Evolutionary conservation across 2,888 invertebrate species (phyloP), one percentile per base, ranked within the genome.

Genomic region (Brenthis ino): DNA sequence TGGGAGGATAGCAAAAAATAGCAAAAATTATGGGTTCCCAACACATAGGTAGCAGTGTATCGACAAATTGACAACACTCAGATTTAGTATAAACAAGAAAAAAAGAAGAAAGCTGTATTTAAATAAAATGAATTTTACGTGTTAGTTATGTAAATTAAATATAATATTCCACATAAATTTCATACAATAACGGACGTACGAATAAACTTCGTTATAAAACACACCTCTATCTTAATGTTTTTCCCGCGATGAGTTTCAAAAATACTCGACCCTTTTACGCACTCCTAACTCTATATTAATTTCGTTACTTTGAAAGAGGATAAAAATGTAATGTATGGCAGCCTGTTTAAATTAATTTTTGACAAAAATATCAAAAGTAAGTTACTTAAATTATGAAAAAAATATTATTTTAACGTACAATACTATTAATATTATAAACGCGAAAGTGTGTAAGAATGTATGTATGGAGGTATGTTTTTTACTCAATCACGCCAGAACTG

Each of bases 221-320:
- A 16, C 43, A 24, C 13, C 16, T 43, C n/a, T 57, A 14, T 24
- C 63, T 54, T 54, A 54, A 53, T 43, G 24, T 20, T 54, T 63
- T 53, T 13, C 16, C 63, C 54, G 20, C 63, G 43, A 54, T 53
- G 63, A 54, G 13, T 63, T 43, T 63, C 43, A 63, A 63, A 63
- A 54, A 63, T 54, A 54, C 63, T 63, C 63, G 63, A 63, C 63
- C 63, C 63, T 54, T 63, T 54, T 14, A 63, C 63, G 63, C 63
- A 54, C 53, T 53, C 54, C 53, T 53, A 63, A 54, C 51, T 53
- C 54, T 13, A 37, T 53, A 63, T 63, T 53, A 63, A 53, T 63
- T 63, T 63, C 43, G 63, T 60, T 60, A 50, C 50, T 50, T 60
- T 60, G 28, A 50, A 28, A 50, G 63, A 20, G 51, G 43, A 54